phyloP scores from a whole-genome alignment of 2,888 invertebrate genomes.

The Lumbricus terrestris region DNA sequence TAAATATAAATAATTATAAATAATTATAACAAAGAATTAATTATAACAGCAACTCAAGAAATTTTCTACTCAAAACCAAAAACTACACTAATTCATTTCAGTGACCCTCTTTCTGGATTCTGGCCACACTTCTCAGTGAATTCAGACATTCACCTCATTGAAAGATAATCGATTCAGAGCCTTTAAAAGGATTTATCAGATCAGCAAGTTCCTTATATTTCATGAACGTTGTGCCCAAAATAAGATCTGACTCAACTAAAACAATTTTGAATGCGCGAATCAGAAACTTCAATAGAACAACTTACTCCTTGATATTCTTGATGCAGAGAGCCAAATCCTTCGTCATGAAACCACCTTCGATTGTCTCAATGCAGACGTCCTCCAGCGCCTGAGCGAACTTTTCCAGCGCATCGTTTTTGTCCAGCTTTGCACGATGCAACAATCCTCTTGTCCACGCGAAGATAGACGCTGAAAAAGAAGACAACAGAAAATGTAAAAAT shows the following conservation, averaged over 20 bases:
- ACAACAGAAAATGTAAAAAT: not conserved
- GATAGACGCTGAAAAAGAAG: conserved; percentile 73
- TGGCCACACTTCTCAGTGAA: too few relatives aligned
- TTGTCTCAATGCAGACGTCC: conserved; percentile 87
- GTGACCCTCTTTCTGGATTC: too few relatives aligned
- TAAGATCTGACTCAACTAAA: not conserved
- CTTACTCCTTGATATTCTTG: conserved; percentile 80
- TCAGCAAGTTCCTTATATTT: not conserved
- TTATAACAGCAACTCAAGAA: too few relatives aligned
- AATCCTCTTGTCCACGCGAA: conserved; percentile 97
- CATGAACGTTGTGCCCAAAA: not conserved
- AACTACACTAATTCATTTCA: too few relatives aligned
- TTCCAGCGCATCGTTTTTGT: conserved; percentile 74
- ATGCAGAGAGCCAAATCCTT: conserved; percentile 98
- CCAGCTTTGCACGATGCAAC: conserved; percentile 88
- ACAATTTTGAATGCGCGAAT: not conserved
- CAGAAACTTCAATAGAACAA: conserved; percentile 59
- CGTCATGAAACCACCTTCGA: conserved; percentile 92
- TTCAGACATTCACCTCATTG: too few relatives aligned
- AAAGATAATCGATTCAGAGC: too few relatives aligned
- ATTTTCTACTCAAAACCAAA: too few relatives aligned
- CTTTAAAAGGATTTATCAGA: too few relatives aligned
- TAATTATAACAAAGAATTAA: too few relatives aligned
- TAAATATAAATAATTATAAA: too few relatives aligned
- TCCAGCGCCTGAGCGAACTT: conserved; percentile 85